Percentiles rank a stretch among this genome's conserved stretches.
Evolutionary conservation across 2,113 vertebrate genomes (phyloP).

Genomic region (Stigmatopora argus): DNA sequence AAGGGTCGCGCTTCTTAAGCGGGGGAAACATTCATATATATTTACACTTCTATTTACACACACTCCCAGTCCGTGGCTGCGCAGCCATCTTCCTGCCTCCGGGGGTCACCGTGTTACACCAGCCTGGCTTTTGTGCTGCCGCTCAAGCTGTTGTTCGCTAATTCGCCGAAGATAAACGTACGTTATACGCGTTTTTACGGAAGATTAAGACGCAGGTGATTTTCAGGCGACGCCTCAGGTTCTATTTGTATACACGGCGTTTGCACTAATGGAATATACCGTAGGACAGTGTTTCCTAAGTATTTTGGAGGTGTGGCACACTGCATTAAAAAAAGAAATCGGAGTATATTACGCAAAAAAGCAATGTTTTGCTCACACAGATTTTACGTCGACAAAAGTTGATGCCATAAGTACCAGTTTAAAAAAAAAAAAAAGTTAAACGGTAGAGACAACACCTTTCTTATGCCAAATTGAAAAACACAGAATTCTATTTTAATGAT

Average conservation of each 20-base stretch:
- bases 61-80: conserved; percentile 29
- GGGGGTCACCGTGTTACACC: conserved; percentile 25
- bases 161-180: conserved; percentile 1
- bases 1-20: conserved; percentile 76
- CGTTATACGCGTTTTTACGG: background rate
- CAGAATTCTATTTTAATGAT: too few species aligned
- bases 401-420: too few species aligned
- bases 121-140: conserved; percentile 15
- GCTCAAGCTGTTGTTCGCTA: conserved; percentile 21
- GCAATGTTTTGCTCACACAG: too few species aligned
- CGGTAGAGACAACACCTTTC: too few species aligned
- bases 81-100: conserved; percentile 15
- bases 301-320: background rate
- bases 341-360: too few species aligned
- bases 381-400: too few species aligned
- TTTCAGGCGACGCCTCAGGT: background rate
- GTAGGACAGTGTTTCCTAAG: background rate
- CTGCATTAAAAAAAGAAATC: too few species aligned
- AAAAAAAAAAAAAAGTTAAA: too few species aligned
- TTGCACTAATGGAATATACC: background rate
- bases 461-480: too few species aligned
- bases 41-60: conserved; percentile 64
- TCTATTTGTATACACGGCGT: too few species aligned
- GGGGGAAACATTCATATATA: conserved; percentile 68
- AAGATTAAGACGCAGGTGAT: background rate